phyloP scores from a whole-genome alignment of 2,113 vertebrate species.

The Muntiacus muntjak region DNA sequence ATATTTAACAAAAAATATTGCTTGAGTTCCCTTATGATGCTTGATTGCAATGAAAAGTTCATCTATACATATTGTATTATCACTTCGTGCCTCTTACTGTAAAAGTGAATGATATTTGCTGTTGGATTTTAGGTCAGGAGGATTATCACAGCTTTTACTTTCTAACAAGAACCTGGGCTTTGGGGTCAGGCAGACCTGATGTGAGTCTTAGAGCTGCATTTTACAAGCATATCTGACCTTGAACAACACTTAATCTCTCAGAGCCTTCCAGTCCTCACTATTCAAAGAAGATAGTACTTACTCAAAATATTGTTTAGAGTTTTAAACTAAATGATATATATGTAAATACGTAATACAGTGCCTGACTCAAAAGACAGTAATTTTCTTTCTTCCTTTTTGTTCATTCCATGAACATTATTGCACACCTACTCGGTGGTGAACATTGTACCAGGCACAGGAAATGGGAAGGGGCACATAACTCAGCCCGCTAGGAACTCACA shows the following conservation, averaged over 20 bases:
- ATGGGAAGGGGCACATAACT: neutral
- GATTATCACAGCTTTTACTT: conserved; percentile 45
- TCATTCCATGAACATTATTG: neutral
- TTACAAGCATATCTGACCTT: neutral
- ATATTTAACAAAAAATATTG: neutral
- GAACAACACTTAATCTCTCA: neutral
- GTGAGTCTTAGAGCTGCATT: neutral
- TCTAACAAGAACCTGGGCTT: neutral
- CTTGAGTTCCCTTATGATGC: neutral
- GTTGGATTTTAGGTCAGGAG: conserved; percentile 24
- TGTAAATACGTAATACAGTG: neutral
- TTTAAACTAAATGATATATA: neutral
- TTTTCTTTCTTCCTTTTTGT: neutral
- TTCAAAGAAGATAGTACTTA: neutral
- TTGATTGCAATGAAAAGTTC: conserved; percentile 23
- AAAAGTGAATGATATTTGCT: conserved; percentile 42
- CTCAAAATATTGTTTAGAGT: neutral
- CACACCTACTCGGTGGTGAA: neutral
- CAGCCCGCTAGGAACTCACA: neutral
- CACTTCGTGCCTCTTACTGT: neutral
- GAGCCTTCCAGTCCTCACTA: neutral
- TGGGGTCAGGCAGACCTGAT: neutral
- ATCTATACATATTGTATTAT: neutral
- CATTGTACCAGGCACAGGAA: neutral
- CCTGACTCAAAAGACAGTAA: neutral